Conservation (phyloP, 2,113 vertebrate species). For the Poicephalus gulielmi region DNA sequence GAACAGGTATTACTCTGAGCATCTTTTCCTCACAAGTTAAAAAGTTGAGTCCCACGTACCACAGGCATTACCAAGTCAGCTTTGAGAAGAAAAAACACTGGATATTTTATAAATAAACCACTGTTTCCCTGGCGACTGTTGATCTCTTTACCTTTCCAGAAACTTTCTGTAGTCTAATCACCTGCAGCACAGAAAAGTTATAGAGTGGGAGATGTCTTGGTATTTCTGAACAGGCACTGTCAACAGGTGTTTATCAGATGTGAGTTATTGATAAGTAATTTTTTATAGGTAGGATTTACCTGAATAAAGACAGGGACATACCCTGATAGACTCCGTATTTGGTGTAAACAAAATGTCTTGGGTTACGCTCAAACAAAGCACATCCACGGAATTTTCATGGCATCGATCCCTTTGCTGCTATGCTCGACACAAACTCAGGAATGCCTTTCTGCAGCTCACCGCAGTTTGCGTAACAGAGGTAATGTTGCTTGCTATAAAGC, state of each 20-base stretch:
- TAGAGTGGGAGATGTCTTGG: neutral
- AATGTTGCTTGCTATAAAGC: neutral
- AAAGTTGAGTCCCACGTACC: neutral
- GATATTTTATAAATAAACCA: neutral
- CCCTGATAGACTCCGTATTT: neutral
- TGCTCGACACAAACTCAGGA: neutral
- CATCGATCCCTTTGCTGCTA: neutral
- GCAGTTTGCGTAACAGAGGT: neutral
- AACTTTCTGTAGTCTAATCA: neutral
- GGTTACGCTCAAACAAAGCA: neutral
- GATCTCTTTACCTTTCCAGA: neutral
- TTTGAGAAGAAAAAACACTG: neutral
- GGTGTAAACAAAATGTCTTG: neutral
- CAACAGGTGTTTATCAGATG: neutral
- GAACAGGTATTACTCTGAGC: neutral
- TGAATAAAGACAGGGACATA: neutral
- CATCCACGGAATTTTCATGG: neutral
- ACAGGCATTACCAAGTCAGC: neutral
- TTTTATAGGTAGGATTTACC: neutral
- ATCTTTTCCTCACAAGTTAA: neutral
- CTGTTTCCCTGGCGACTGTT: no score
- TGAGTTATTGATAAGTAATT: rapidly evolving
- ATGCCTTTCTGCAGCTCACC: neutral
- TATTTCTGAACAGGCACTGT: neutral
- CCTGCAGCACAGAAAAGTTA: neutral